These are phyloP conservation scores for Sarcoramphus papa DNA, from an alignment of 2,797 vertebrate genomes.

Conservation along the genomic window DNA sequence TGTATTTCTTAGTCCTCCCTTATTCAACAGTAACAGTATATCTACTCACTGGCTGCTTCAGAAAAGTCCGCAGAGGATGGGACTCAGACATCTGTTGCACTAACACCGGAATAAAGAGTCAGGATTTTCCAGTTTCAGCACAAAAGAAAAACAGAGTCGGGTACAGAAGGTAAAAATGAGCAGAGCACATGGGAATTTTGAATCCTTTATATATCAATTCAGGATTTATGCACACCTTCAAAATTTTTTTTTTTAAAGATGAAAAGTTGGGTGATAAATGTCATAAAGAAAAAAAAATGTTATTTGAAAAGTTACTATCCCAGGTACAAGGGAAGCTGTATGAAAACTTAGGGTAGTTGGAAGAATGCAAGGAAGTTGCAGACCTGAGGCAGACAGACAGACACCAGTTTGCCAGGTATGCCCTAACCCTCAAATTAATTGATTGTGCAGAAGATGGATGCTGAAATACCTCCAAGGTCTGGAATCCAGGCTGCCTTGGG, in stretches of 20 bases:
- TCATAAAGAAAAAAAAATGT: not conserved
- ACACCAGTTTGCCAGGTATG: not conserved
- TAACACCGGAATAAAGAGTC: rapidly evolving
- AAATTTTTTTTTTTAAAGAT: not conserved
- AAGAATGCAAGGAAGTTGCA: not conserved
- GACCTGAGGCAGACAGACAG: not conserved
- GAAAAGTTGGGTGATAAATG: not conserved
- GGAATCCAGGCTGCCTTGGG: not conserved
- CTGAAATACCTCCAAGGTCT: not conserved
- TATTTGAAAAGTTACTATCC: not conserved
- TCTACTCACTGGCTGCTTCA: not conserved
- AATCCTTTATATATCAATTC: not conserved
- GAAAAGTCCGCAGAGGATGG: rapidly evolving
- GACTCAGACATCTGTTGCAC: constrained; percentile 4
- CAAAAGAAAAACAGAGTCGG: rapidly evolving
- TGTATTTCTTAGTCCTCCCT: not conserved
- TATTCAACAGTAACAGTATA: not conserved
- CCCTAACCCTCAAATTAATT: not conserved
- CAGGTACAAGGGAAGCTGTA: not conserved
- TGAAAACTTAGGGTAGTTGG: rapidly evolving
- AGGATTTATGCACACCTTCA: not conserved
- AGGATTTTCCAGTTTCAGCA: not conserved
- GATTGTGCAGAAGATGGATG: not conserved
- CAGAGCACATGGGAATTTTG: not conserved
- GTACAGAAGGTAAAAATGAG: not conserved